A percentile compares a stretch with the other conserved stretches of the same genome.
phyloP scores from a whole-genome alignment of 2,888 invertebrate species.

The Minunthozetes semirufus region DNA sequence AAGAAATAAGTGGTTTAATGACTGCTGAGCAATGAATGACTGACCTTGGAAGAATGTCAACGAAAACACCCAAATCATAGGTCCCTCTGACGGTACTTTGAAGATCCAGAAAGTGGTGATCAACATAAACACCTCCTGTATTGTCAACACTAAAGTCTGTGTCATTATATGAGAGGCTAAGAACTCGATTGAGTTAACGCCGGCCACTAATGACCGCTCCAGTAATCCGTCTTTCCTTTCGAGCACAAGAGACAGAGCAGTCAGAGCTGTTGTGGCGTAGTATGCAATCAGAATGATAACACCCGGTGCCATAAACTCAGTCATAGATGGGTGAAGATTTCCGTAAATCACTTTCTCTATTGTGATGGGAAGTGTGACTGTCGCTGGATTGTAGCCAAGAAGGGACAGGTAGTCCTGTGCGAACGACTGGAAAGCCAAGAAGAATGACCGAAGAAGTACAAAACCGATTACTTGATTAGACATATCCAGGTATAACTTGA shows the following conservation, averaged over 20 bases:
- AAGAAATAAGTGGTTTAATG: no score
- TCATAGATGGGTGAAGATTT: conserved; percentile 71
- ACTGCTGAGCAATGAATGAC: no score
- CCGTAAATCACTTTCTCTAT: conserved; percentile 38
- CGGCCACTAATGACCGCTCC: conserved; percentile 88
- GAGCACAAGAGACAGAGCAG: conserved; percentile 81
- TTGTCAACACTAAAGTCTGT: conserved; percentile 90
- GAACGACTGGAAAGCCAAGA: conserved; percentile 35
- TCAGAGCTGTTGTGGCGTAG: conserved; percentile 89
- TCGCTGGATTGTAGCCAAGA: conserved; percentile 35
- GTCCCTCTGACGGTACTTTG: conserved; percentile 80
- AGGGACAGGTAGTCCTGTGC: conserved; percentile 36
- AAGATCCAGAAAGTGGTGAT: conserved; percentile 81
- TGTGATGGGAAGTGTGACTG: conserved; percentile 36
- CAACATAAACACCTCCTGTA: conserved; percentile 73
- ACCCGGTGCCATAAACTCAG: conserved; percentile 70
- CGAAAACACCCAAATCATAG: conserved; percentile 72
- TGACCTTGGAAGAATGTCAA: conserved; percentile 75
- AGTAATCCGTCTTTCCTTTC: conserved; percentile 84
- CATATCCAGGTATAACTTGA: conserved; percentile 35
- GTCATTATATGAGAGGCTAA: conserved; percentile 87
- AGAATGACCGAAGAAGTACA: conserved; percentile 34
- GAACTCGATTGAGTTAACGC: conserved; percentile 83
- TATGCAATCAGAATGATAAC: conserved; percentile 91
- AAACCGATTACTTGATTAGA: conserved; percentile 36